phyloP scores from a whole-genome alignment of 2,113 vertebrate genomes.

The Tetrax tetrax region DNA sequence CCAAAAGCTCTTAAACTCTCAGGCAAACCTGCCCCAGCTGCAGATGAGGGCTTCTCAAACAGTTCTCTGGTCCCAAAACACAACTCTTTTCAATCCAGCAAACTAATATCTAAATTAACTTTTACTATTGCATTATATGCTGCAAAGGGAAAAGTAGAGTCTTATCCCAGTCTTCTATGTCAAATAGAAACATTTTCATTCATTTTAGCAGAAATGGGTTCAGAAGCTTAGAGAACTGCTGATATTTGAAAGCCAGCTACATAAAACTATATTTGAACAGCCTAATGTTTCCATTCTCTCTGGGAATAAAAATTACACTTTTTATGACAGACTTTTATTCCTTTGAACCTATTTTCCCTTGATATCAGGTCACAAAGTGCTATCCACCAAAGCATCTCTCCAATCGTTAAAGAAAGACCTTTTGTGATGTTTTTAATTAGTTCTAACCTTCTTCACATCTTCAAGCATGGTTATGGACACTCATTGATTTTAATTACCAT shows the following conservation, averaged over 20 bases:
- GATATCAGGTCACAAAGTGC: background rate
- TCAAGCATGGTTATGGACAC: conserved; percentile 33
- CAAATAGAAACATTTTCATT: background rate
- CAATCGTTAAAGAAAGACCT: conserved; percentile 27
- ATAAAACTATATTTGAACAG: background rate
- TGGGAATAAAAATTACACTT: background rate
- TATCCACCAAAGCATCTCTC: background rate
- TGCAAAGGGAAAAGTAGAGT: background rate
- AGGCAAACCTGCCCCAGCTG: background rate
- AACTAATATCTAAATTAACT: background rate
- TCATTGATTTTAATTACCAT: conserved; percentile 66
- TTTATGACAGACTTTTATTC: background rate
- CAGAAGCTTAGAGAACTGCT: background rate
- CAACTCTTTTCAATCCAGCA: background rate
- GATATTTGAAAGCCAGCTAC: background rate
- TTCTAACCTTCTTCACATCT: conserved; percentile 56
- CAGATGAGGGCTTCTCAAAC: background rate
- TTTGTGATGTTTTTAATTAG: conserved; percentile 61
- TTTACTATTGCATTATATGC: background rate
- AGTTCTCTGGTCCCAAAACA: background rate
- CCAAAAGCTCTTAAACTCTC: background rate
- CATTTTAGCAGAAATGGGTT: background rate
- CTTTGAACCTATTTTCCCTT: conserved; percentile 26
- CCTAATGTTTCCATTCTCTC: background rate
- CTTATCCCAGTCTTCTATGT: background rate